These are phyloP conservation scores for Acrobasis repandana DNA, from an alignment of 2,888 invertebrate genomes.

Conservation along the genomic window DNA sequence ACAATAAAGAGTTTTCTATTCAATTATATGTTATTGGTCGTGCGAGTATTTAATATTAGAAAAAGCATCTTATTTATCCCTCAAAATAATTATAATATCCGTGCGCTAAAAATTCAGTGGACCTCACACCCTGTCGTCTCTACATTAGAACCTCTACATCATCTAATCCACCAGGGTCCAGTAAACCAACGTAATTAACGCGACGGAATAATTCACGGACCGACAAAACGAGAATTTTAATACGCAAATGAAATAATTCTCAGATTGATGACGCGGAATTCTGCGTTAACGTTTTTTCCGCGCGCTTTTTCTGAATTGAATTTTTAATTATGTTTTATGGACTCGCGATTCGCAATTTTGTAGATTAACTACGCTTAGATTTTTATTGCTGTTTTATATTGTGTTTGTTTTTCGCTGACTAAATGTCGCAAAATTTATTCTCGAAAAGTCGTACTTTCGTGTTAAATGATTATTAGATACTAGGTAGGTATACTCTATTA, in stretches of 20 bases:
- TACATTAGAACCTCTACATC: constrained; percentile 34
- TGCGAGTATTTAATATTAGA: too few species aligned
- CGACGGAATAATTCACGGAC: constrained; percentile 74
- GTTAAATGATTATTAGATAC: too few species aligned
- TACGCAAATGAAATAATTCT: constrained; percentile 81
- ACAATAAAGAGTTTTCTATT: too few species aligned
- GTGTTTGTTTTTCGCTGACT: constrained; percentile 37
- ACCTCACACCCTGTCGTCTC: constrained; percentile 25
- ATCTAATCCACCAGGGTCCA: constrained; percentile 63
- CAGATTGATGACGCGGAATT: constrained; percentile 78
- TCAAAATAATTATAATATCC: neutral
- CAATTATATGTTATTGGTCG: too few species aligned
- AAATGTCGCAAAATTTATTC: neutral
- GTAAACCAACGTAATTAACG: constrained; percentile 73
- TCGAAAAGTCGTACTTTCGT: neutral
- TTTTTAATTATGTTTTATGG: constrained; percentile 82
- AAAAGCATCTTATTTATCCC: neutral
- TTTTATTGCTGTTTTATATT: constrained; percentile 41
- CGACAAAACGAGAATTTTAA: constrained; percentile 81
- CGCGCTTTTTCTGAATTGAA: constrained; percentile 64
- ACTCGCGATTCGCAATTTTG: constrained; percentile 75
- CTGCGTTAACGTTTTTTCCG: constrained; percentile 57
- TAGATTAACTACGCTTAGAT: constrained; percentile 70
- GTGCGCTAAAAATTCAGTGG: neutral
- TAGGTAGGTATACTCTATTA: too few species aligned